Conservation (phyloP, 2,797 vertebrate species). For the Euthynnus affinis region DNA sequence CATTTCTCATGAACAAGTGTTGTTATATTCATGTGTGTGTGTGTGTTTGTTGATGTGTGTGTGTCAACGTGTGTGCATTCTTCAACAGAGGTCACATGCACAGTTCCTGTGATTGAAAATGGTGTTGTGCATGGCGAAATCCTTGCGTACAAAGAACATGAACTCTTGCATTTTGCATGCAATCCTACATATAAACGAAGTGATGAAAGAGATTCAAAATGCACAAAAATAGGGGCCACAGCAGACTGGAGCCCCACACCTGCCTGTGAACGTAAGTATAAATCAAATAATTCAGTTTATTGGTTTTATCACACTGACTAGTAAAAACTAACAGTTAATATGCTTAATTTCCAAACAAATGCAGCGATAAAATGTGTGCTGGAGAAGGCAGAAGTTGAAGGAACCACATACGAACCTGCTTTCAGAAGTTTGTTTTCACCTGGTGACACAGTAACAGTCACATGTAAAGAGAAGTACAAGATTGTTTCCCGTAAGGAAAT, state of each 20-base stretch:
- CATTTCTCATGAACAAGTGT: no score
- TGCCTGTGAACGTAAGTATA: no score
- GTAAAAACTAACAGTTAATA: conserved; percentile 9
- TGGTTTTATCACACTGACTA: no score
- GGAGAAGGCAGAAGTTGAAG: fast-evolving
- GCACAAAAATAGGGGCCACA: neutral
- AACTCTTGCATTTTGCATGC: conserved; percentile 36
- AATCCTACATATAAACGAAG: fast-evolving
- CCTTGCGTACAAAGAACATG: conserved; percentile 3
- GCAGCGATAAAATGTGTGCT: conserved; percentile 68
- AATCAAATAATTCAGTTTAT: no score
- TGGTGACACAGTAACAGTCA: conserved; percentile 35
- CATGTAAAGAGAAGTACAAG: neutral
- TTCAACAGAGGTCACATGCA: conserved; percentile 53
- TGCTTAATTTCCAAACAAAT: conserved; percentile 13
- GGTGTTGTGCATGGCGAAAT: neutral
- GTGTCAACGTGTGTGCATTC: no score
- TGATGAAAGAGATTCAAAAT: conserved; percentile 15
- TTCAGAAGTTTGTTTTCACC: conserved; percentile 43
- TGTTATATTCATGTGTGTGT: no score
- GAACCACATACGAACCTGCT: neutral
- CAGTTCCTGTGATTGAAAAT: conserved; percentile 3
- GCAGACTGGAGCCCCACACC: conserved; percentile 68
- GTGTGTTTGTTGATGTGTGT: no score
- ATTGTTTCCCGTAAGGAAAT: fast-evolving